Base-by-base conservation (phyloP, 2,797 vertebrate species). In the Leptodactylus fallax region DNA sequence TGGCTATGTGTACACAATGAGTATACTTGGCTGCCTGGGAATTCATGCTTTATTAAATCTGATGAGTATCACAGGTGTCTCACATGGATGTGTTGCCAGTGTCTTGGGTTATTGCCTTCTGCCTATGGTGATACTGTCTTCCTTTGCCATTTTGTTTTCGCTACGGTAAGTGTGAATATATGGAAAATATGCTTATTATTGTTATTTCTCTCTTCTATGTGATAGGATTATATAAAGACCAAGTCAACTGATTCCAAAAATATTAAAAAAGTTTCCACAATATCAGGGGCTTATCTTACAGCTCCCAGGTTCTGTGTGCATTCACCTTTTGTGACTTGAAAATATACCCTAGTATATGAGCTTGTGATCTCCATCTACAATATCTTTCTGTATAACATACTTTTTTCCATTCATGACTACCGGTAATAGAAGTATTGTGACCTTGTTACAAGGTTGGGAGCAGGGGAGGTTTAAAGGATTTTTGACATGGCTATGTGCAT, bases 71-170 rank as follows among this genome's bases (percentile, higher is more conserved):
- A 85, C 93, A 0, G 94, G 93, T 56, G 95, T 95, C 77, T 96
- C 96, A 0, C 94, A 91, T 0, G 96, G 96, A 87, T 96, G 95
- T 0, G 96, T 97, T n/a, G 96, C 96, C 0, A 97, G 96, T 77
- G 95, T 96, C 6, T 91, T 97, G 90, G 96, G 96, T 17, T 97
- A 97, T 83, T 95, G 95, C 91, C 94, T 97, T 87, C 93, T 97
- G 25, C 96, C 96, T 51, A 96, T 97, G 96, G 94, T 96, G 88
- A 94, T 95, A 81, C 93, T 97, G 21, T 96, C 96, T 71, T 90
- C 92, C 45, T 91, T 93, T 55, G 95, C 96, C 12, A 74, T 95
- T 2, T 0, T 97, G 90, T 94, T 94, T 91, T 96, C 96, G 0
- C 87, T 97, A 81, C 95, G 95, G 96, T 97, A 94, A 97, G 95